phyloP scores from a whole-genome alignment of 2,113 vertebrate genomes.

The Rattus rattus region DNA sequence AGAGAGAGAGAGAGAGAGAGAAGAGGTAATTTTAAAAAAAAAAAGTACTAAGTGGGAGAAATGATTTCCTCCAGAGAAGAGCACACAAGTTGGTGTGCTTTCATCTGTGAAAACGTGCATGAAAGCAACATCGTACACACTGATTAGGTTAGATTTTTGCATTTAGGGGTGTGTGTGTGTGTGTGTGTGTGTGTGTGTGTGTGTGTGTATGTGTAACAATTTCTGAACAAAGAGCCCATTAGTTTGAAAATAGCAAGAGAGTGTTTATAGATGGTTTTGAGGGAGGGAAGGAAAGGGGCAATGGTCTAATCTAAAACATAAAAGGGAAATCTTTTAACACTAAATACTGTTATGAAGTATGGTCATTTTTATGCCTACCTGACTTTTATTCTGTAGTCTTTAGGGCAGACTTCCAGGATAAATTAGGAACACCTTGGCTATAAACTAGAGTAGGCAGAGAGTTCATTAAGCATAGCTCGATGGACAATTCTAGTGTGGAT shows the following conservation, averaged over 20 bases:
- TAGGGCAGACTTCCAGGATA: neutral
- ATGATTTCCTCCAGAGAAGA: neutral
- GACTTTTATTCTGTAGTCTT: neutral
- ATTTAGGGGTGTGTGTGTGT: neutral
- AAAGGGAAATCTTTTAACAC: no score
- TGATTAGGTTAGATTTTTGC: neutral
- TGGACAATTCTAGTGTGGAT: neutral
- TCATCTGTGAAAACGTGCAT: neutral
- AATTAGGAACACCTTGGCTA: neutral
- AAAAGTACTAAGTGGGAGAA: no score
- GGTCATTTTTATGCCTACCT: neutral
- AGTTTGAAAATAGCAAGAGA: neutral
- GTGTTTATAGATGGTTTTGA: neutral
- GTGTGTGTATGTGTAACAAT: neutral
- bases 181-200: neutral
- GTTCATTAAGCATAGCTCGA: neutral
- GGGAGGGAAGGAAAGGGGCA: neutral
- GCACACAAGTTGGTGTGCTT: neutral
- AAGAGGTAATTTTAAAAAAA: neutral
- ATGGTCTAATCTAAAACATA: neutral
- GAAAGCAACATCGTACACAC: neutral
- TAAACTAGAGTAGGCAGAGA: neutral
- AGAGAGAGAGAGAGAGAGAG: no score
- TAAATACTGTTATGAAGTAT: neutral
- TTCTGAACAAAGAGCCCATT: neutral